phyloP scores from a whole-genome alignment of 2,113 vertebrate genomes.

The Cepphus grylle region DNA sequence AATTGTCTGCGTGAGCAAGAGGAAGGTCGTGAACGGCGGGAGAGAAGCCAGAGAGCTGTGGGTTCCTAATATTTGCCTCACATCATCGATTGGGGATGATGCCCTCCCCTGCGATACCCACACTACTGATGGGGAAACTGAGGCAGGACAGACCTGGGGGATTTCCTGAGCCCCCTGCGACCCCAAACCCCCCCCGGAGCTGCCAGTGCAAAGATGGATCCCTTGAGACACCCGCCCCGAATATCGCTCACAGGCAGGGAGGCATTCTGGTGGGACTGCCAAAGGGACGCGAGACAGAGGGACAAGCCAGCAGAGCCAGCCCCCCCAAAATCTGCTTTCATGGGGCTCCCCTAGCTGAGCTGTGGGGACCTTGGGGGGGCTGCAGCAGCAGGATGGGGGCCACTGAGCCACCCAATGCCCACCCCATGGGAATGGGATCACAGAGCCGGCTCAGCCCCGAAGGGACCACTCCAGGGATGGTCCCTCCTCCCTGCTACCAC shows the following conservation, averaged over 20 bases:
- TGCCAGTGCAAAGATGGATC: background rate
- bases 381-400: background rate
- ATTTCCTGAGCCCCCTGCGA: background rate
- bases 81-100: too few relatives aligned
- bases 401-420: background rate
- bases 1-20: background rate
- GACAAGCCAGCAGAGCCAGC: background rate
- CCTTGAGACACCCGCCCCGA: background rate
- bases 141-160: background rate
- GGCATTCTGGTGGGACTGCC: background rate
- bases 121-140: background rate
- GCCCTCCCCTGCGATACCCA: rapidly evolving
- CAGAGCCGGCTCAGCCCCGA: background rate
- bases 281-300: rapidly evolving
- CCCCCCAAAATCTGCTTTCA: background rate
- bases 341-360: background rate
- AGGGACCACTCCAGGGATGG: background rate
- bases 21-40: background rate
- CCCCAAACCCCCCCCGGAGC: background rate
- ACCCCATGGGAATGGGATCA: rapidly evolving
- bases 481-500: background rate
- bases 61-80: background rate
- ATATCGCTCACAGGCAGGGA: background rate
- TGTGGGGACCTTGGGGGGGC: background rate
- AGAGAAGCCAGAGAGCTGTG: background rate